Conservation (phyloP, 2,113 vertebrate genomes). For the Stigmatopora argus region DNA sequence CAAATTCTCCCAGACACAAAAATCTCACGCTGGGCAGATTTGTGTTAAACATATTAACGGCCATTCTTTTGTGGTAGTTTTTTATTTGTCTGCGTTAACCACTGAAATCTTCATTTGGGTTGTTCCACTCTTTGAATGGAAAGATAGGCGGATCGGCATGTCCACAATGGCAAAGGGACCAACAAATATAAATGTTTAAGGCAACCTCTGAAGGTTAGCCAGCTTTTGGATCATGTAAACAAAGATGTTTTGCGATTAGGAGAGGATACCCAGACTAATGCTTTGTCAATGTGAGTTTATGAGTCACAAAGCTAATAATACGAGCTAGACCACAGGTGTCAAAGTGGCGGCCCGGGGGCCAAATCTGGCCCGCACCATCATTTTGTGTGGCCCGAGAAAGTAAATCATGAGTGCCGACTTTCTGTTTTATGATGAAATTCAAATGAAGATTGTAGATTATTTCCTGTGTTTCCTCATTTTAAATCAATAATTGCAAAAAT, state of each 20-base stretch:
- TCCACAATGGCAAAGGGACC: slow-evolving; percentile 33
- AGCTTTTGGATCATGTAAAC: slow-evolving; percentile 43
- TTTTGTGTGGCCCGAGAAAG: no score
- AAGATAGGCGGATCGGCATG: slow-evolving; percentile 32
- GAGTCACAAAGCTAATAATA: slow-evolving; percentile 18
- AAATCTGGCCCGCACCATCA: no score
- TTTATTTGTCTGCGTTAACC: not conserved
- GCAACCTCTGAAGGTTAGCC: slow-evolving; percentile 34
- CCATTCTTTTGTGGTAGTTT: slow-evolving; percentile 5
- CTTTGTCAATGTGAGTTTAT: slow-evolving; percentile 30
- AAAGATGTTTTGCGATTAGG: slow-evolving; percentile 34
- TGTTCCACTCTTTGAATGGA: slow-evolving; percentile 32
- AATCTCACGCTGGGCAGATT: slow-evolving; percentile 41
- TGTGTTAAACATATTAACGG: slow-evolving; percentile 11
- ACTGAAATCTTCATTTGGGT: slow-evolving; percentile 19
- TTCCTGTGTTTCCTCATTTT: no score
- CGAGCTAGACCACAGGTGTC: not conserved
- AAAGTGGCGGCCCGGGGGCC: no score
- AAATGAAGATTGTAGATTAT: no score
- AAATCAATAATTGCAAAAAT: no score
- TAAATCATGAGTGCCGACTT: no score
- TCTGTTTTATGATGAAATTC: no score
- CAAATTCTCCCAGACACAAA: slow-evolving; percentile 54
- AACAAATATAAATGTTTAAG: slow-evolving; percentile 37
- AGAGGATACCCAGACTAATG: slow-evolving; percentile 15